Conservation (phyloP, 1,140 invertebrate species). For the Brachystomella parvula region DNA sequence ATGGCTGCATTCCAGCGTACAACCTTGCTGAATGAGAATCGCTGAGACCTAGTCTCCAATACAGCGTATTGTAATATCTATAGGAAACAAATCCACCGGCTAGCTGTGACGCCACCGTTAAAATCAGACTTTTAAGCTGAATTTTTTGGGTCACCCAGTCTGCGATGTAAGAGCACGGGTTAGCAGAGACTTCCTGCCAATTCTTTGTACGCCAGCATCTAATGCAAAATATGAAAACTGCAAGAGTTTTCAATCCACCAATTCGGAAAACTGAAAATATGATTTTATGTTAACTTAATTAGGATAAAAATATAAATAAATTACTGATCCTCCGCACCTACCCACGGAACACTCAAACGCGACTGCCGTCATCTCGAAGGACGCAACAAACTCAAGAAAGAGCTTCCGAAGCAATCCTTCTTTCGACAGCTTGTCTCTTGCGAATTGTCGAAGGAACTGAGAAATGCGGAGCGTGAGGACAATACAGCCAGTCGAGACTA, state of each 20-base stretch:
- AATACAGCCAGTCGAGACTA: conserved; percentile 1
- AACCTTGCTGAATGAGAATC: neutral
- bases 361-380: neutral
- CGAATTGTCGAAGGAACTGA: neutral
- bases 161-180: conserved; percentile 71
- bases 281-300: neutral
- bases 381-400: neutral
- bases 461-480: neutral
- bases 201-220: neutral
- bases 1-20: neutral
- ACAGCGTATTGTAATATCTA: neutral
- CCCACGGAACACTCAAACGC: neutral
- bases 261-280: neutral
- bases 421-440: neutral
- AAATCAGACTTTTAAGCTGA: conserved; percentile 51
- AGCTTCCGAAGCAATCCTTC: neutral
- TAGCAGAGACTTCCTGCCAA: conserved; percentile 71
- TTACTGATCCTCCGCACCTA: neutral
- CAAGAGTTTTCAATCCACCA: neutral
- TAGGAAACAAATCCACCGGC: conserved; percentile 62
- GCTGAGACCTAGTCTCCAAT: neutral
- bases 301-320: neutral
- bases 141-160: conserved; percentile 59
- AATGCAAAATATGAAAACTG: neutral
- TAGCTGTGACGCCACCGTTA: conserved; percentile 62